Percentiles rank a stretch among this genome's conserved stretches.
phyloP scores from a whole-genome alignment of 2,113 vertebrate species.

The Corvus moneduloides region DNA sequence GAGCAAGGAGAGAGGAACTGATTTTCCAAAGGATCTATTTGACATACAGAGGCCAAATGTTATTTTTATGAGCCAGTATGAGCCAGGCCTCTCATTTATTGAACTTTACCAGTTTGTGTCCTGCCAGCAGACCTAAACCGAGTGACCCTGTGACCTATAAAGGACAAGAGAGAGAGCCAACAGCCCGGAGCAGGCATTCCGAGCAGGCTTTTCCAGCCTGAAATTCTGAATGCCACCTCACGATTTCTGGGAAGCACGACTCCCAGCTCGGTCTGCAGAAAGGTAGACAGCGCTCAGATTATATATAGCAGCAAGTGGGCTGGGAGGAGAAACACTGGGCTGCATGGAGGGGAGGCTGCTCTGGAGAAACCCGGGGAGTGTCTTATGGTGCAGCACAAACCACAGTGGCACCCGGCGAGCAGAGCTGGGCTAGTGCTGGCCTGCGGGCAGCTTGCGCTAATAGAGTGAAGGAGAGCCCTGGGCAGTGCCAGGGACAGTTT shows the following conservation, averaged over 20 bases:
- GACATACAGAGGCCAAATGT: not conserved
- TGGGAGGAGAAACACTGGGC: conserved; percentile 15
- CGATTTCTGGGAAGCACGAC: not conserved
- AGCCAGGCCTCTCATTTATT: not conserved
- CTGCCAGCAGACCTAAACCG: not conserved
- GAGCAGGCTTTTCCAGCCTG: not conserved
- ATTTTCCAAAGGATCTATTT: not conserved
- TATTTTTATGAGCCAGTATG: not conserved
- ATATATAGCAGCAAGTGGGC: conserved; percentile 42
- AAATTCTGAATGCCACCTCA: not conserved
- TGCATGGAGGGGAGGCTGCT: conserved; percentile 3
- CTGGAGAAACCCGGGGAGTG: not conserved
- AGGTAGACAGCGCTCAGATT: conserved; percentile 2
- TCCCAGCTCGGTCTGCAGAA: not conserved
- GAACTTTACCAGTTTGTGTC: not conserved
- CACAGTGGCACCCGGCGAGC: not conserved
- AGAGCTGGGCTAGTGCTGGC: not conserved
- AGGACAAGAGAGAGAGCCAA: not conserved
- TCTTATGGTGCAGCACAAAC: not conserved
- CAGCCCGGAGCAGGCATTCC: not conserved
- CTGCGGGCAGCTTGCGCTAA: fast-evolving
- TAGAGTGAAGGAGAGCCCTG: not conserved
- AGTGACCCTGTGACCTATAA: not conserved
- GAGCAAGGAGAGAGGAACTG: not conserved
- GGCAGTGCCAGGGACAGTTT: not conserved